These are phyloP conservation scores for Cyanoliseus patagonus DNA, from an alignment of 2,113 vertebrate genomes.

Conservation along the genomic window DNA sequence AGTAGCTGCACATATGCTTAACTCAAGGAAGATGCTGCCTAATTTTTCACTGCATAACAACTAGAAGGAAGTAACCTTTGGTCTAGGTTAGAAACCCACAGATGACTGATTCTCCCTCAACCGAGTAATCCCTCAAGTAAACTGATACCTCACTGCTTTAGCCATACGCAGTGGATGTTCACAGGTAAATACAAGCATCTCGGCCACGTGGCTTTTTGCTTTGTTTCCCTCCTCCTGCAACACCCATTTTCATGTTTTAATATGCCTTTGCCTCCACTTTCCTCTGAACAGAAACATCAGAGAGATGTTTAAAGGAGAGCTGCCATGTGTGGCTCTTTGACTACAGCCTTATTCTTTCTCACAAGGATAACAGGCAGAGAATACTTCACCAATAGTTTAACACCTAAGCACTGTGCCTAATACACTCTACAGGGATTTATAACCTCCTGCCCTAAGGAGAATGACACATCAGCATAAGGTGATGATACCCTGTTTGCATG, in stretches of 20 bases:
- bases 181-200: neutral
- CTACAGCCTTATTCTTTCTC: neutral
- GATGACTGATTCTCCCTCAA: neutral
- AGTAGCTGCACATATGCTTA: neutral
- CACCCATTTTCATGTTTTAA: neutral
- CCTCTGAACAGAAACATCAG: neutral
- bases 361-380: neutral
- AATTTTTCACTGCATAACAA: neutral
- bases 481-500: neutral
- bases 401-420: neutral
- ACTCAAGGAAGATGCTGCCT: neutral
- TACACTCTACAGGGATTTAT: neutral
- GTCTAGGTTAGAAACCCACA: neutral
- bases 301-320: neutral
- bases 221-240: neutral
- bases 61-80: slow-evolving; percentile 9
- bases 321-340: neutral
- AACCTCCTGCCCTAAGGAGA: neutral
- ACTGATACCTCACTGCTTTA: neutral
- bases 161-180: neutral
- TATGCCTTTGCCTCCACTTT: neutral
- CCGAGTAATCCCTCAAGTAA: neutral
- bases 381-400: neutral
- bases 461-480: neutral
- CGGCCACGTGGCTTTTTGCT: neutral